phyloP scores from a whole-genome alignment of 1,140 invertebrate species.

The Aphidius gifuensis region DNA sequence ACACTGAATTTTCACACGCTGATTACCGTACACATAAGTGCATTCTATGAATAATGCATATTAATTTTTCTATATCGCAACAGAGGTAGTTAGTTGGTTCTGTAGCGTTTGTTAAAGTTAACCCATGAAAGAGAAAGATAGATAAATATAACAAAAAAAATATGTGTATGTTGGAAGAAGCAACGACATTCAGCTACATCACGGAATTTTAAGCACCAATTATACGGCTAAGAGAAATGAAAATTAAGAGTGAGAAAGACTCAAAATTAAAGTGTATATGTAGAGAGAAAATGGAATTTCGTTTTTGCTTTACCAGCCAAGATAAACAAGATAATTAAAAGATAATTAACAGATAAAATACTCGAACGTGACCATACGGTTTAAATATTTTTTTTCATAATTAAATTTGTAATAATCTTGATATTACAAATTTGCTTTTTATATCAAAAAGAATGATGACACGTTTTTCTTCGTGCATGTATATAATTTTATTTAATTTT shows the following conservation, averaged over 20 bases:
- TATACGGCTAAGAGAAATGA: slow-evolving; percentile 22
- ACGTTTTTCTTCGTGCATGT: too few relatives aligned
- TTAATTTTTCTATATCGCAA: slow-evolving; percentile 31
- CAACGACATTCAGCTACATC: slow-evolving; percentile 20
- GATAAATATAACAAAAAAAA: not conserved
- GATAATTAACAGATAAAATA: slow-evolving; percentile 40
- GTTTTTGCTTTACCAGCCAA: slow-evolving; percentile 19
- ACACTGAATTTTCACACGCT: not conserved
- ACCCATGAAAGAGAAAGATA: too few relatives aligned
- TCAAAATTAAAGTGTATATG: not conserved
- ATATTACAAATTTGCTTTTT: too few relatives aligned
- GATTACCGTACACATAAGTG: slow-evolving; percentile 17
- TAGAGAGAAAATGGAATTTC: not conserved
- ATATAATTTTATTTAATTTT: too few relatives aligned
- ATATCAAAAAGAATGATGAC: too few relatives aligned
- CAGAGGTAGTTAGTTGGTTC: slow-evolving; percentile 17
- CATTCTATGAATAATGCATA: slow-evolving; percentile 30
- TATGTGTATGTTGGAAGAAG: slow-evolving; percentile 6
- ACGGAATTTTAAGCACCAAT: slow-evolving; percentile 33
- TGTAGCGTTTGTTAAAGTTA: too few relatives aligned
- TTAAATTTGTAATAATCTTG: too few relatives aligned
- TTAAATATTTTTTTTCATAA: slow-evolving; percentile 15
- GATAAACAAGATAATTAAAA: slow-evolving; percentile 49
- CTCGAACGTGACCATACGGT: slow-evolving; percentile 32
- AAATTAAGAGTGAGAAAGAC: not conserved